Conservation (phyloP, 2,888 invertebrate species). For the Keiferia lycopersicella region DNA sequence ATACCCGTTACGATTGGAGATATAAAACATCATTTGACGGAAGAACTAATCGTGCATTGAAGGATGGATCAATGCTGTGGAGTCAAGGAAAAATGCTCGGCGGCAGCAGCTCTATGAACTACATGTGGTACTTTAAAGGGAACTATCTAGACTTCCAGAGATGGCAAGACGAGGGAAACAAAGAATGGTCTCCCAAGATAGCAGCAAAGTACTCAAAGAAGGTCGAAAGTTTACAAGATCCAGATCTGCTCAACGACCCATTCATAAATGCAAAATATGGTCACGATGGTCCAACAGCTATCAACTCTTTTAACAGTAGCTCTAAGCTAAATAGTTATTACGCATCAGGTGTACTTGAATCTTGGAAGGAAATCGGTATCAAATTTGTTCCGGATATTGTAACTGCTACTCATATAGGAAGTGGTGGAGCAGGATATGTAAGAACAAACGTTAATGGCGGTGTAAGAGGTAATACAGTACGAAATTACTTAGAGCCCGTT, state of each 20-base stretch:
- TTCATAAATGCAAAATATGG: constrained; percentile 56
- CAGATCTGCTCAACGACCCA: constrained; percentile 40
- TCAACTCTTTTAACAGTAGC: constrained; percentile 70
- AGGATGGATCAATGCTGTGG: constrained; percentile 63
- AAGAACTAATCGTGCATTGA: constrained; percentile 84
- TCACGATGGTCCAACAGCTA: constrained; percentile 63
- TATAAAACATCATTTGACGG: constrained; percentile 90
- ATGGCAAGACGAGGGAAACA: constrained; percentile 78
- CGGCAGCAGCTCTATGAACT: constrained; percentile 80
- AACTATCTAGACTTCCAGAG: constrained; percentile 69
- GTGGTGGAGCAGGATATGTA: constrained; percentile 66
- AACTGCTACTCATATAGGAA: constrained; percentile 47
- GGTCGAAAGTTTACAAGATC: constrained; percentile 68
- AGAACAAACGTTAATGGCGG: constrained; percentile 73
- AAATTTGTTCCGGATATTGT: constrained; percentile 53
- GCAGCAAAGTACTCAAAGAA: constrained; percentile 73
- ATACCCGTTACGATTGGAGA: constrained; percentile 87
- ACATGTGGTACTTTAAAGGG: constrained; percentile 80
- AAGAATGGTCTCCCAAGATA: constrained; percentile 77
- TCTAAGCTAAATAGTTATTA: constrained; percentile 42
- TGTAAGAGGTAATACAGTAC: constrained; percentile 68
- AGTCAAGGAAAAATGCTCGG: constrained; percentile 84
- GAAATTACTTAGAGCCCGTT: constrained; percentile 61
- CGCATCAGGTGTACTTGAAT: constrained; percentile 45
- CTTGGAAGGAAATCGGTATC: constrained; percentile 71